Base-by-base conservation (phyloP, 2,888 invertebrate species). In the Thumatha senex region DNA sequence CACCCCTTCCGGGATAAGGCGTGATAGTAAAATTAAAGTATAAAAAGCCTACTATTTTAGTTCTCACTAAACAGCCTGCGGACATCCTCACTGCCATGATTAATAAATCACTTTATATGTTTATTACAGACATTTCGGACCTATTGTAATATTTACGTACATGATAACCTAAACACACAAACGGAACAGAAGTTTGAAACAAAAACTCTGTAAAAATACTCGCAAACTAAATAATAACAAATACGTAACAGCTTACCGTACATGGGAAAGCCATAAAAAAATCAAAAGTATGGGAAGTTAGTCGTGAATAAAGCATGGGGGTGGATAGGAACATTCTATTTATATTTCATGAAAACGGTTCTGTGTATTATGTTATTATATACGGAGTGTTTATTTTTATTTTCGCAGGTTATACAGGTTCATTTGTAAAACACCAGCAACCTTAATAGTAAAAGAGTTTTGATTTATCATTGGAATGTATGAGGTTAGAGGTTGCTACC, bases 221-320 rank as follows among this genome's bases (percentile, higher is more conserved):
- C 41, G 18, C 18, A 5, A 55, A 56, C 48, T 55, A 57, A 58
- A 59, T 51, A 57, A 34, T 50, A 54, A 54, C 56, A 63, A 60
- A 56, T 56, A 67, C 56, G 56, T 54, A 63, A 65, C 54, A 59
- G 50, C 48, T 62, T 54, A 56, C 41, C 48, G 29, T 67, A 77
- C 77, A 75, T 58, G 72, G 57, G 62, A 76, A 78, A 49, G 67
- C 76, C 63, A 76, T 78, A 71, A 76, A 76, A 75, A 74, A 67
- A 72, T 66, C 68, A 68, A 67, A 65, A 68, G 63, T 61, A 66
- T 58, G 57, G 63, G 61, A 69, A 64, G 36, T 43, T 34, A 13
- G 46, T 54, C 48, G 44, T 77, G 76, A 76, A 77, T 77, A 74
- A 75, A 64, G 66, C 66, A 76, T 71, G 44, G 56, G 38, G 3